These are phyloP conservation scores for Cygnus buccinator DNA, from an alignment of 2,113 vertebrate species.

Conservation along the genomic window DNA sequence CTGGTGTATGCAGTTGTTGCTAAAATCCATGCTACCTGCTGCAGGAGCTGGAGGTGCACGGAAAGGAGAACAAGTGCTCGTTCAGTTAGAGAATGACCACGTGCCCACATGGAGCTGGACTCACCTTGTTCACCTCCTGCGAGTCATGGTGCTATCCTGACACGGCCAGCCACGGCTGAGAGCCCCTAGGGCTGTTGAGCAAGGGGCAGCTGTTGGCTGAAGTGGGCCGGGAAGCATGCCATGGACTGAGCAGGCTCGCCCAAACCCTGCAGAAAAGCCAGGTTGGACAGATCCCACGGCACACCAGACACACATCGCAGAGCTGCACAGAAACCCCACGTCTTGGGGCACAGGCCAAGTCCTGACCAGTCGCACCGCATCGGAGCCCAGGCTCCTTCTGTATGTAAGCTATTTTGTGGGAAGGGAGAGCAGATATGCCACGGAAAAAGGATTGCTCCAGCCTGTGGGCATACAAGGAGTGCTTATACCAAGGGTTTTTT, in stretches of 20 bases:
- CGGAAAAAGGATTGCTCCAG: not conserved
- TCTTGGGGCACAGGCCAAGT: not conserved
- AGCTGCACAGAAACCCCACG: not conserved
- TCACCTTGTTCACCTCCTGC: rapidly evolving
- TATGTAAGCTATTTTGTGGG: not conserved
- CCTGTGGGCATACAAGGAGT: not conserved
- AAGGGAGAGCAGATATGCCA: not conserved
- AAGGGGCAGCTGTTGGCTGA: not conserved
- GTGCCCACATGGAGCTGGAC: rapidly evolving
- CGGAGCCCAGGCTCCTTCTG: not conserved
- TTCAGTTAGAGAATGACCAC: not conserved
- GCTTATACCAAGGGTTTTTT: not conserved
- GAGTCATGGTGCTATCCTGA: not conserved
- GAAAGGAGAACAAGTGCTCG: rapidly evolving
- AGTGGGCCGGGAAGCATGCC: rapidly evolving
- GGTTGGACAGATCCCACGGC: not conserved
- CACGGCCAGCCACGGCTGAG: not conserved
- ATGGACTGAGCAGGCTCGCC: not conserved
- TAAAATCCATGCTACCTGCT: not conserved
- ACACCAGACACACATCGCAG: rapidly evolving
- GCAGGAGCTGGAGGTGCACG: not conserved
- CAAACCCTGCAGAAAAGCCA: rapidly evolving
- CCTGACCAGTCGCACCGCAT: not conserved
- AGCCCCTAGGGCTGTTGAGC: not conserved
- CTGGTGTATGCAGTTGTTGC: rapidly evolving